Conservation (phyloP, 2,797 vertebrate genomes). For the Urophycis tenuis region DNA sequence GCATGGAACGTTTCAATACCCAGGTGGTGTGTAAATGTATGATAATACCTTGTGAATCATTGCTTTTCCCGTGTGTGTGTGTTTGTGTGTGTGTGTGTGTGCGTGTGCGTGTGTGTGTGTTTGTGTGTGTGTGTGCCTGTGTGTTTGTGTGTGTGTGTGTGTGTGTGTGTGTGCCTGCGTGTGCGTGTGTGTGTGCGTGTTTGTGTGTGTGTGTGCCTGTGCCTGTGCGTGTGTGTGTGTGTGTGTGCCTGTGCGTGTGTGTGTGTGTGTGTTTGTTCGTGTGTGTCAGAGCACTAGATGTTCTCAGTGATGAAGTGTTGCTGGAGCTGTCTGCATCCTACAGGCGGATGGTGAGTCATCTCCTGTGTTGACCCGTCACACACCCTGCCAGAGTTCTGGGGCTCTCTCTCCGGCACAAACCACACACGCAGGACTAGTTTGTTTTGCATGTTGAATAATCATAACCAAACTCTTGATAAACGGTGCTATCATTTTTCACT, state of each 20-base stretch:
- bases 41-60: not conserved
- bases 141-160: slow-evolving; percentile 4
- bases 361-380: not conserved
- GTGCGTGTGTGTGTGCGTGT: not conserved
- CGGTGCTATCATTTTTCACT: not conserved
- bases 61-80: not conserved
- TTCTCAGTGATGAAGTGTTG: slow-evolving; percentile 88
- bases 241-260: slow-evolving; percentile 13
- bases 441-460: not conserved
- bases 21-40: not conserved
- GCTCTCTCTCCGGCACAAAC: not conserved
- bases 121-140: not conserved
- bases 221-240: slow-evolving; percentile 14
- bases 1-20: not conserved
- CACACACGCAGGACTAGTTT: not conserved
- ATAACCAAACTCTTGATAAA: not conserved
- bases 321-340: slow-evolving; percentile 86
- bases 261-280: slow-evolving; percentile 10
- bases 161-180: slow-evolving; percentile 11
- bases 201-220: slow-evolving; percentile 3
- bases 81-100: not conserved
- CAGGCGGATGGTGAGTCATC: slow-evolving; percentile 52
- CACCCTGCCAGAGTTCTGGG: not conserved
- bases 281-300: slow-evolving; percentile 80
- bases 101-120: slow-evolving; percentile 16